phyloP scores from a whole-genome alignment of 2,888 invertebrate genomes.

The Rhamnusium bicolor region DNA sequence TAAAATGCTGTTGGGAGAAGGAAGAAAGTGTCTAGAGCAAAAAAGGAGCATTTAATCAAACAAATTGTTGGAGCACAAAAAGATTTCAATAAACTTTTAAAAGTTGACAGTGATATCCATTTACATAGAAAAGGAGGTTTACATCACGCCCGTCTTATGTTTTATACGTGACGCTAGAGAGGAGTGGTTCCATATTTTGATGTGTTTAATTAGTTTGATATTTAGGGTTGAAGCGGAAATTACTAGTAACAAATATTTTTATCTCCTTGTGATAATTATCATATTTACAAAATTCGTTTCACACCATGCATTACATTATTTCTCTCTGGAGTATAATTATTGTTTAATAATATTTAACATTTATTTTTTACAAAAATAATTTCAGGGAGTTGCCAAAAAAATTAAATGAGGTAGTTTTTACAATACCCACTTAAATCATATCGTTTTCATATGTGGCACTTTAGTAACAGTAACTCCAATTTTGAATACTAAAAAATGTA shows the following conservation, averaged over 20 bases:
- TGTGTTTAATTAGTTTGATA: constrained; percentile 4
- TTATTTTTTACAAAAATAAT: not conserved
- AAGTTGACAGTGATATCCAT: not conserved
- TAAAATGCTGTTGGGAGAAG: not conserved
- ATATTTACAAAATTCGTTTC: not conserved
- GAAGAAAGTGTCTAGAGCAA: not conserved
- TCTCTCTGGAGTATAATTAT: not conserved
- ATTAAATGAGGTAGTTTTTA: too few species aligned
- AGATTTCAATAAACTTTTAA: not conserved
- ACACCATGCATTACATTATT: not conserved
- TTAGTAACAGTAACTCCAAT: too few species aligned
- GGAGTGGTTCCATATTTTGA: constrained; percentile 13
- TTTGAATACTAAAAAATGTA: too few species aligned
- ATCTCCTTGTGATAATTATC: not conserved
- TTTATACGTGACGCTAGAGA: constrained; percentile 5
- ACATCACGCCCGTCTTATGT: constrained; percentile 1
- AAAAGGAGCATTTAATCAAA: not conserved
- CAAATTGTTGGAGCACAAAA: not conserved
- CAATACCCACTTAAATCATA: too few species aligned
- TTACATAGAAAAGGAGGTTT: not conserved
- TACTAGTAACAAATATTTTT: not conserved
- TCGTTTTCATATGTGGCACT: too few species aligned
- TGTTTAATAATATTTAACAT: not conserved
- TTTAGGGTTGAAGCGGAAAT: not conserved
- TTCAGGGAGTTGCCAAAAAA: too few species aligned